A percentile compares a stretch with the other conserved stretches of the same genome.
These are phyloP conservation scores for Callimorpha dominula DNA, from an alignment of 2,888 invertebrate species.

Conservation along the genomic window DNA sequence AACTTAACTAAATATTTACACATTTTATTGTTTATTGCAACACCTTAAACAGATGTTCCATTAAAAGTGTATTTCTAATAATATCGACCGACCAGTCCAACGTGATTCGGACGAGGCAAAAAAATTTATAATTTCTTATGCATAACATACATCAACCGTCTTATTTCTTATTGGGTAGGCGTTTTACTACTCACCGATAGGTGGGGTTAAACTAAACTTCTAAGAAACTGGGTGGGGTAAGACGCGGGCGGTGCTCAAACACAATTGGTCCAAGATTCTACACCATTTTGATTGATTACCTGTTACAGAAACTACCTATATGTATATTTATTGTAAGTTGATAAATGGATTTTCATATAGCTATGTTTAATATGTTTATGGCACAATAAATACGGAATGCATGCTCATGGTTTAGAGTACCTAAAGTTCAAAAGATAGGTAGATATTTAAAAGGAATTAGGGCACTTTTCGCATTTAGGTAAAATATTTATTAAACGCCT, in stretches of 20 bases:
- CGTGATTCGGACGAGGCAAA: background rate
- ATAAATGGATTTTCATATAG: background rate
- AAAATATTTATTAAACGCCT: too few species aligned
- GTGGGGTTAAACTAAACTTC: constrained; percentile 60
- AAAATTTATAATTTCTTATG: constrained; percentile 2
- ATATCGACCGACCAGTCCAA: background rate
- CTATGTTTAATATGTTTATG: too few species aligned
- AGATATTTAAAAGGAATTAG: too few species aligned
- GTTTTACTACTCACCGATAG: constrained; percentile 51
- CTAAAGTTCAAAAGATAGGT: too few species aligned
- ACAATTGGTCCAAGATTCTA: constrained; percentile 61
- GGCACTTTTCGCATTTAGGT: too few species aligned
- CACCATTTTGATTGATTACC: constrained; percentile 16
- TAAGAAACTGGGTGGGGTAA: constrained; percentile 78
- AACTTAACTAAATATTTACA: too few species aligned
- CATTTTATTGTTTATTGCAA: background rate
- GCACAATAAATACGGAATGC: background rate
- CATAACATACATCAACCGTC: background rate
- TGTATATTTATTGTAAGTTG: background rate
- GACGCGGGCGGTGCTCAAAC: constrained; percentile 60
- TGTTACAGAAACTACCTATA: background rate
- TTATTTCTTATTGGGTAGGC: constrained; percentile 48
- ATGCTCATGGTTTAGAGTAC: too few species aligned
- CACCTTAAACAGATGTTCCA: background rate
- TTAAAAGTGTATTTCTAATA: background rate